Base-by-base conservation (phyloP, 2,888 invertebrate genomes). In the Agapostemon virescens region DNA sequence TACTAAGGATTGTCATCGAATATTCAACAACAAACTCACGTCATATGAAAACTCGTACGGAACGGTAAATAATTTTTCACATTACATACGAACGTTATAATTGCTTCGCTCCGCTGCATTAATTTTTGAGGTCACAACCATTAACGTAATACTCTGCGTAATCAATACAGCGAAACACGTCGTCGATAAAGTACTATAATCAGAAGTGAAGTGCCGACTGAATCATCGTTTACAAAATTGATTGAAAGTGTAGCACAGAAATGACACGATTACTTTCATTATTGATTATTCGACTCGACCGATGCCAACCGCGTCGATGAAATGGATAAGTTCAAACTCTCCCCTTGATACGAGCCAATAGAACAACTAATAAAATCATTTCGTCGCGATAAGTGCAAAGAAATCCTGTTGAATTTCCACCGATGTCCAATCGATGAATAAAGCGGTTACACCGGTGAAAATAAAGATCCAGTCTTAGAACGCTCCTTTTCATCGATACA, bases 211-310 rank as follows among this genome's bases (percentile, higher is more conserved):
- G 52, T 26, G 11, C 52, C 11, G 11, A 23, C n/a, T 23, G 5
- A 5, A 45, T 45, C 52, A 7, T 52, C 5, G 23, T 52, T 52
- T n/a, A n/a, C 9, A 23, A 30, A 36, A 17, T 38, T 9, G 38
- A 49, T 64, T 61, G 45, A 63, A 38, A 61, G 26, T 38, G 61
- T n/a, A 17, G 26, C 38, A 23, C 17, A 7, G 38, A 38, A 49
- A 61, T 9, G 5, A 69, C 49, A 52, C 63, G 75, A 69, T 75
- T 64, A 38, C 13, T 30, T 61, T 69, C 20, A n/a, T 63, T 63
- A 30, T 67, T 45, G 68, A 74, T 49, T 45, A 49, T 45, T 33
- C 15, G 40, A 38, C 40, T 30, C 15, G 40, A 58, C 11, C 13
- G 23, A n/a, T 9, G 23, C 6, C 7, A 11, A 2, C n/a, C 23